phyloP scores from a whole-genome alignment of 2,797 vertebrate genomes.

The Catostomus latipinnis region DNA sequence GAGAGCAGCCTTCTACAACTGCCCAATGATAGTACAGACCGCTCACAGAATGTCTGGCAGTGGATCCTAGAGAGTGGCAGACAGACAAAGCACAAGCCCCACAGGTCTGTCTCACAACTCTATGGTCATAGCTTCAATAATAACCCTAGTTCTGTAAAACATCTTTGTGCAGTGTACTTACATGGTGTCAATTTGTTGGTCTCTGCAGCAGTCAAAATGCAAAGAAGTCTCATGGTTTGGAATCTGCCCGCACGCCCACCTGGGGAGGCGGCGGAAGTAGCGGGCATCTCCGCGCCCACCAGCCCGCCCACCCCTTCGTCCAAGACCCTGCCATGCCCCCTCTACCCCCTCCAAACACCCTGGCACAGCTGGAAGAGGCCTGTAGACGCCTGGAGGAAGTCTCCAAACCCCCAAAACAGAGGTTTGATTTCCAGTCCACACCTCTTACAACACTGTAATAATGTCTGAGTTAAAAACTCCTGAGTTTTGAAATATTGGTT shows the following conservation, averaged over 20 bases:
- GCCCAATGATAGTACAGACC: conserved; percentile 84
- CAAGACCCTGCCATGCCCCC: conserved; percentile 93
- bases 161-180: neutral
- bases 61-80: conserved; percentile 92
- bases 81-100: conserved; percentile 87
- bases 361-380: conserved; percentile 76
- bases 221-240: conserved; percentile 80
- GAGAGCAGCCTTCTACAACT: conserved; percentile 70
- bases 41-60: conserved; percentile 89
- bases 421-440: conserved; percentile 71
- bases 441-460: neutral
- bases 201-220: conserved; percentile 61
- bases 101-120: conserved; percentile 78
- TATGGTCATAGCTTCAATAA: neutral
- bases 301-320: conserved; percentile 88
- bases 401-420: conserved; percentile 87
- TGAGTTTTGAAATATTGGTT: neutral
- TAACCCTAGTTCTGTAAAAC: neutral
- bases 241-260: conserved; percentile 84
- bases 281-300: conserved; percentile 77
- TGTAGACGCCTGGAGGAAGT: conserved; percentile 92
- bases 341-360: conserved; percentile 65
- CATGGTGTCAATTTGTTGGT: conserved; percentile 44
- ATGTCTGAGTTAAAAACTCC: neutral
- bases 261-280: conserved; percentile 80